A percentile compares a stretch with the other conserved stretches of the same genome.
phyloP scores from a whole-genome alignment of 2,888 invertebrate genomes.

The Eristalinus aeneus region DNA sequence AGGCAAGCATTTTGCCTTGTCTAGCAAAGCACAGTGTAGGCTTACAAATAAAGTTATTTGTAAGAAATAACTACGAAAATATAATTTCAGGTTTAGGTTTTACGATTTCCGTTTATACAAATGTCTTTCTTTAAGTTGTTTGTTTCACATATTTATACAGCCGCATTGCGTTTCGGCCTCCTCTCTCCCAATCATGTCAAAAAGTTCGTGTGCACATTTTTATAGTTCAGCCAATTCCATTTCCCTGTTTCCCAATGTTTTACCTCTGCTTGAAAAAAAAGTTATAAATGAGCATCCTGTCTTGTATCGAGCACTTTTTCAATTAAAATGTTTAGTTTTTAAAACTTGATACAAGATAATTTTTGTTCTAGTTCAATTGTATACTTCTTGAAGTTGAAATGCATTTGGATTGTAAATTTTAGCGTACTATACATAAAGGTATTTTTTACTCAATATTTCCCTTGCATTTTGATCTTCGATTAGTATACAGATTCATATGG shows the following conservation, averaged over 20 bases:
- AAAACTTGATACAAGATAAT: neutral
- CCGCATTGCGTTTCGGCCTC: neutral
- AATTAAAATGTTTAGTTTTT: neutral
- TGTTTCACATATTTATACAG: neutral
- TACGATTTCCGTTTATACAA: neutral
- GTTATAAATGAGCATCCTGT: constrained; percentile 30
- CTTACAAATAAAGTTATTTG: neutral
- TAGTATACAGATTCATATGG: neutral
- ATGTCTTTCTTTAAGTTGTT: neutral
- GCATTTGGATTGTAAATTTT: neutral
- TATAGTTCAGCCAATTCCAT: constrained; percentile 65
- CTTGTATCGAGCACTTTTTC: constrained; percentile 8
- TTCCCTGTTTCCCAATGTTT: constrained; percentile 49
- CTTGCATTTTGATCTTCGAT: constrained; percentile 6
- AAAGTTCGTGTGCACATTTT: constrained; percentile 15
- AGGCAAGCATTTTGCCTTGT: neutral
- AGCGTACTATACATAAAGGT: neutral
- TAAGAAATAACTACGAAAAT: neutral
- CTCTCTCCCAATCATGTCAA: neutral
- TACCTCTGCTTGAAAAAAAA: constrained; percentile 62
- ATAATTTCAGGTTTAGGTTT: neutral
- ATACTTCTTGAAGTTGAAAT: neutral
- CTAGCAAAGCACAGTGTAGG: neutral
- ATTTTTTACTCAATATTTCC: neutral
- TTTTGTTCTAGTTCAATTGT: neutral